These are phyloP conservation scores for Chiloscyllium punctatum DNA, from an alignment of 2,797 vertebrate species.

Conservation along the genomic window DNA sequence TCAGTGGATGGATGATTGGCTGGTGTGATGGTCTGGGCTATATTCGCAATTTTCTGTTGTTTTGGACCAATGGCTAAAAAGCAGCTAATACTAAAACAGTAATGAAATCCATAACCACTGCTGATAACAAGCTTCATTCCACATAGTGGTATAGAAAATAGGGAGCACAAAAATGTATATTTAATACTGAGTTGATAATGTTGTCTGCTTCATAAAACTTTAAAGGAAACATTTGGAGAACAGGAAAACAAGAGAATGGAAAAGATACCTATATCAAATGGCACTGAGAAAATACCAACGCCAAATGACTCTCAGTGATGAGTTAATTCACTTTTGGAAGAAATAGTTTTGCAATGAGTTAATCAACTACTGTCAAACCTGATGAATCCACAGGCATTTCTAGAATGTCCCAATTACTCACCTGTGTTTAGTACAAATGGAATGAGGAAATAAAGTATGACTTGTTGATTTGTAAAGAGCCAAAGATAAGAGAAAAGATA, in stretches of 20 bases:
- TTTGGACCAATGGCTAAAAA: too few relatives aligned
- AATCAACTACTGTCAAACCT: not conserved
- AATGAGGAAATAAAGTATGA: not conserved
- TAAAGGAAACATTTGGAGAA: not conserved
- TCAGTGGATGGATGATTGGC: too few relatives aligned
- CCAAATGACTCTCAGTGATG: not conserved
- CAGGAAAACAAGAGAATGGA: not conserved
- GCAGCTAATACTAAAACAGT: not conserved
- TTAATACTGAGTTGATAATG: not conserved
- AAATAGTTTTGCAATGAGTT: not conserved
- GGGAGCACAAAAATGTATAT: not conserved
- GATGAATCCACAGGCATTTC: not conserved
- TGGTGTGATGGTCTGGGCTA: too few relatives aligned
- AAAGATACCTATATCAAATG: not conserved
- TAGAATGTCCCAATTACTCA: not conserved
- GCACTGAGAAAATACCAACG: not conserved
- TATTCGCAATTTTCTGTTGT: too few relatives aligned
- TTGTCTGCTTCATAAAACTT: not conserved
- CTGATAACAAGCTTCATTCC: not conserved
- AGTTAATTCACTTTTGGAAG: not conserved
- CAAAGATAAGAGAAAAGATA: not conserved
- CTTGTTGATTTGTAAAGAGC: not conserved
- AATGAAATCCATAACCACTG: not conserved
- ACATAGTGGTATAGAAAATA: not conserved
- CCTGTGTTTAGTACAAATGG: not conserved